Percentiles rank a stretch among this genome's conserved stretches.
Conservation (phyloP, 1,140 invertebrate species). For the Pseudomyrmex gracilis region DNA sequence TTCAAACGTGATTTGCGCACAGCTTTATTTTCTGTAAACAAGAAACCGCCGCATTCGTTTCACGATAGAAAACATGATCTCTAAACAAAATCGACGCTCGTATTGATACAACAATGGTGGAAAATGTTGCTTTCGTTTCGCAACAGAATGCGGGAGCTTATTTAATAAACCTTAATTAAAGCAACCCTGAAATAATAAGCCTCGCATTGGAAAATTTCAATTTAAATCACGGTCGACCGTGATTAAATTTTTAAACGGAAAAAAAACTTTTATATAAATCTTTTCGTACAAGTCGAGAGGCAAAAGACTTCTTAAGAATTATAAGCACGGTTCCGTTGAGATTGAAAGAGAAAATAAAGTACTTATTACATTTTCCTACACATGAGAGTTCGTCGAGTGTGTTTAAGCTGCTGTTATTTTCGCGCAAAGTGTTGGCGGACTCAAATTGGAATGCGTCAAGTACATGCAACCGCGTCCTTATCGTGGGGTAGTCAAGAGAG, state of each 20-base stretch:
- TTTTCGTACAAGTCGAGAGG: not conserved
- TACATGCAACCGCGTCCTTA: slow-evolving; percentile 15
- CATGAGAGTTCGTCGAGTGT: not conserved
- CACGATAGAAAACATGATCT: not conserved
- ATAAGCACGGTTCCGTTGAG: not conserved
- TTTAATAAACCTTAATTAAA: slow-evolving; percentile 24
- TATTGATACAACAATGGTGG: not conserved
- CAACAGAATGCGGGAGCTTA: not conserved
- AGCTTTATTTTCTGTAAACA: slow-evolving; percentile 18
- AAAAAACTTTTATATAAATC: not conserved
- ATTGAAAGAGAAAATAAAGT: too few relatives aligned
- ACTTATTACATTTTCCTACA: not conserved
- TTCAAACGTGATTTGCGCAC: not conserved
- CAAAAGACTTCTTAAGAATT: not conserved
- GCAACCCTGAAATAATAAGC: slow-evolving; percentile 15
- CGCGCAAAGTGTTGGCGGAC: slow-evolving; percentile 6
- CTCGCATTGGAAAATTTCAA: slow-evolving; percentile 17
- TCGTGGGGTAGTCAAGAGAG: slow-evolving; percentile 23
- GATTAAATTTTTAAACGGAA: slow-evolving; percentile 3
- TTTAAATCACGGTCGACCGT: not conserved
- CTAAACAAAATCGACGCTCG: not conserved
- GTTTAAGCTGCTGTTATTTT: slow-evolving; percentile 17
- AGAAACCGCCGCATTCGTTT: slow-evolving; percentile 4
- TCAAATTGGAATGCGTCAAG: slow-evolving; percentile 41
- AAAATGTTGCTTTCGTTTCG: not conserved